Evolutionary conservation across 2,113 vertebrate species (phyloP), one percentile per base, ranked within the genome.

Genomic region (Melospiza georgiana): DNA sequence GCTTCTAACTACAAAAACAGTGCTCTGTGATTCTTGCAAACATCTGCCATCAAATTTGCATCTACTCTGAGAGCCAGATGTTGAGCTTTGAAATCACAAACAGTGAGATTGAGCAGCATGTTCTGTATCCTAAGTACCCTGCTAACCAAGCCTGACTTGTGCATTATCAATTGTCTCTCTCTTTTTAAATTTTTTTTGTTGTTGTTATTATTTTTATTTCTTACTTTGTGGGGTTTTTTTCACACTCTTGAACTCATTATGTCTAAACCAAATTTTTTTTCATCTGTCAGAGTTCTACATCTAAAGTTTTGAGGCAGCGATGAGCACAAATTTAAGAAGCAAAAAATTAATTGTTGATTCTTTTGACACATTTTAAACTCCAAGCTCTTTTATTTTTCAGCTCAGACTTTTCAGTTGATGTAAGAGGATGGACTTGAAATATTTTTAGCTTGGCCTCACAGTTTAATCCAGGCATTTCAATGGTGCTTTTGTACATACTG

Each of bases 51-150:
- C 46, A 93, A 95, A 96, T 87, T 95, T 93, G 62, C 48, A 91
- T 93, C 69, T 82, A 22, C 37, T 93, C 28, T 92, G 95, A 95
- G 77, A 96, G 94, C 96, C 98, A 98, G 98, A 97, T 98, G 98
- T 96, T 96, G 95, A 96, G 92, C 87, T 97, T 94, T 97, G 95
- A 96, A 97, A 97, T 98, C 63, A 91, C 43, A 93, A 93, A 65
- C 73, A 84, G 51, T 72, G 77, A 94, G 87, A 93, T 74, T 17
- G 59, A 81, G 69, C 59, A 96, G 95, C 96, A 95, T 46, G 65
- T 96, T 95, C 96, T 96, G 41, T 77, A 84, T 89, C 76, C 73
- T 94, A 87, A 96, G 93, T 91, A 96, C 84, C 97, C 96, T 95
- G 96, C 76, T 96, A 97, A 96, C 87, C 92, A 95, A 95, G 93